Conservation (phyloP, 2,797 vertebrate genomes). For the Hypotaenidia philippensis region DNA sequence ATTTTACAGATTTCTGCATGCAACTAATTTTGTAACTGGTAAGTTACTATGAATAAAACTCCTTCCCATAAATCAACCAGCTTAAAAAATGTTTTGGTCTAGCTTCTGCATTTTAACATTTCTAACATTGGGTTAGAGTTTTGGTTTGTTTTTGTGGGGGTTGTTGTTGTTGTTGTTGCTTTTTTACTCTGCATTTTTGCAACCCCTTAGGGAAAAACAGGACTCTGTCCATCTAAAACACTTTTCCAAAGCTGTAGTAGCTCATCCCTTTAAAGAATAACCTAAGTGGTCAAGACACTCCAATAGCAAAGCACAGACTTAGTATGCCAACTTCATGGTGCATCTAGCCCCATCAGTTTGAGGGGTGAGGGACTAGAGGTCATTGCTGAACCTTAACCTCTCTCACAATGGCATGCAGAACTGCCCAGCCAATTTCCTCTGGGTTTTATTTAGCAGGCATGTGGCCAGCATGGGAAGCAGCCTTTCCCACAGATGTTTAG, state of each 20-base stretch:
- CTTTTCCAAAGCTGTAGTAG: not conserved
- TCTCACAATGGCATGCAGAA: conserved; percentile 57
- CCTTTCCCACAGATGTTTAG: conserved; percentile 71
- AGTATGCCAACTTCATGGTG: not conserved
- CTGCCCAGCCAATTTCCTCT: conserved; percentile 69
- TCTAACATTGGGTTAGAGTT: not conserved
- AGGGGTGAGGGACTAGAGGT: conserved; percentile 50
- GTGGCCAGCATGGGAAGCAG: conserved; percentile 68
- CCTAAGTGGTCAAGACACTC: not conserved
- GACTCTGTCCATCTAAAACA: not conserved
- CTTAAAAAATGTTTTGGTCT: not conserved
- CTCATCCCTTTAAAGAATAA: conserved; percentile 17
- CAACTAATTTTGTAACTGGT: not conserved
- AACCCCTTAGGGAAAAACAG: not conserved
- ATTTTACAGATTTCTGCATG: not conserved
- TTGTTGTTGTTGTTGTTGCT: too few relatives aligned
- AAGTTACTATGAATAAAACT: not conserved
- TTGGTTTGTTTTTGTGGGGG: too few relatives aligned
- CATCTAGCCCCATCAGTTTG: conserved; percentile 6
- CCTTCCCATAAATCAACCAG: not conserved
- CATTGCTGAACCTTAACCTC: conserved; percentile 60
- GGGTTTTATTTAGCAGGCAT: conserved; percentile 70
- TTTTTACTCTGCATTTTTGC: not conserved
- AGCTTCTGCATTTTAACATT: not conserved
- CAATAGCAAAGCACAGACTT: not conserved